Base-by-base conservation (phyloP, 2,797 vertebrate species). In the Glossophaga mutica region DNA sequence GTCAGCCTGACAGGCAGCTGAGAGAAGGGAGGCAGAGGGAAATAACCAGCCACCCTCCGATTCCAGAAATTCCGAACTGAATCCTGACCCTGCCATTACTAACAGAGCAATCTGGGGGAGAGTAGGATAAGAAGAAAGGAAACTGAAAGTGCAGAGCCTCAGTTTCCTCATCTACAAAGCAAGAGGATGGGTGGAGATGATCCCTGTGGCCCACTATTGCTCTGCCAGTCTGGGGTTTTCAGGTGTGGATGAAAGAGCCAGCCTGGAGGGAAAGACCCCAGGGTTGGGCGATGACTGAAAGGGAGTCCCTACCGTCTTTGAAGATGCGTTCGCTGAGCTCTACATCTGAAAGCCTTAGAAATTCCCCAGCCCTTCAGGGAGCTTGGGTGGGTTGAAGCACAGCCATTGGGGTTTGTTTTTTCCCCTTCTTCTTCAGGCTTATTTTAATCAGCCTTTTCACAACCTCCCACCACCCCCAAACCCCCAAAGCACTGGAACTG, bases 281-380 rank as follows among this genome's bases (percentile, higher is more conserved):
- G 46, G 62, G 15, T n/a, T 94, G 62, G 34, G 90, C 93, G 37
- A 44, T 37, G 87, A 87, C 76, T 94, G 59, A 57, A 24, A 92
- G 84, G 52, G 88, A 96, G 52, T 91, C 85, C 90, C 94, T n/a
- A n/a, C 79, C 29, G 70, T 42, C 91, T 94, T 91, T 93, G 91
- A 97, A 97, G 93, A 76, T 93, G 24, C 34, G 6, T 83, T 92
- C 91, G 48, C 76, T 32, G 70, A 94, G 78, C 90, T 96, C 88
- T 87, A 44, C 70, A 87, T 84, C 92, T 96, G 85, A 96, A 97
- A 92, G 71, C 55, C 74, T 93, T 73, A 95, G 77, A 96, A 97
- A 96, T 90, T 87, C 95, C 94, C 90, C 81, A 94, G 77, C 78
- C 88, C 90, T 91, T 70, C 90, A 89, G 86, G 96, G 81, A 93